Base-by-base conservation (phyloP, 2,113 vertebrate species). In the Petroica traversi region DNA sequence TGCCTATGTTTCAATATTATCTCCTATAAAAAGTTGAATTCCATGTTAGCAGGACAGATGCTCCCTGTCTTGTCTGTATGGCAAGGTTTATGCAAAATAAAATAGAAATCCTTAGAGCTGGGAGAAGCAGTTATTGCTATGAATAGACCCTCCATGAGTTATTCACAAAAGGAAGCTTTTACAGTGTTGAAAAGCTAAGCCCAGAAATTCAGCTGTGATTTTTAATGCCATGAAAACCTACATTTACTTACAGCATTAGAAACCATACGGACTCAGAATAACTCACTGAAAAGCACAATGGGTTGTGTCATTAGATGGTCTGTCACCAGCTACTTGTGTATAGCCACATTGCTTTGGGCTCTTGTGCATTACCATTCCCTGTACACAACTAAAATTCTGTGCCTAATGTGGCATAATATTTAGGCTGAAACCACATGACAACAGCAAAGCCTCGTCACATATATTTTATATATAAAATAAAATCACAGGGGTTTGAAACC, bases 21-120 rank as follows among this genome's bases (percentile, higher is more conserved):
- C 43, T 38, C 24, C 76, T 61, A 76, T 6, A 68, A 89, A 93
- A 84, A 24, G 43, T 4, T 45, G 20, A 87, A 89, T 81, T 78
- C 43, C 49, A 10, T 5, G 12, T 71, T 16, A 59, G 19, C 1
- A 1, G 52, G 52, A 43, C 11, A 61, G 71, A 82, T n/a, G n/a
- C 36, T 86, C 36, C 58, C 38, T 78, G 69, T 57, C 43, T 74
- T 64, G 48, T 71, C 43, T 69, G 52, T 29, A 45, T 28, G 52
- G n/a, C 57, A 81, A 81, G 26, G 61, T 55, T 89, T 67, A 85
- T 82, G 45, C 61, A 72, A 91, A 92, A 72, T 31, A 72, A 85
- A 89, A 25, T 1, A 67, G 49, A 74, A 87, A 61, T 45, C 48
- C 45, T 61, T 57, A 52, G 31, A 66, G 43, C 31, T 72, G 78